phyloP scores from a whole-genome alignment of 2,797 vertebrate species.

The Cygnus olor region DNA sequence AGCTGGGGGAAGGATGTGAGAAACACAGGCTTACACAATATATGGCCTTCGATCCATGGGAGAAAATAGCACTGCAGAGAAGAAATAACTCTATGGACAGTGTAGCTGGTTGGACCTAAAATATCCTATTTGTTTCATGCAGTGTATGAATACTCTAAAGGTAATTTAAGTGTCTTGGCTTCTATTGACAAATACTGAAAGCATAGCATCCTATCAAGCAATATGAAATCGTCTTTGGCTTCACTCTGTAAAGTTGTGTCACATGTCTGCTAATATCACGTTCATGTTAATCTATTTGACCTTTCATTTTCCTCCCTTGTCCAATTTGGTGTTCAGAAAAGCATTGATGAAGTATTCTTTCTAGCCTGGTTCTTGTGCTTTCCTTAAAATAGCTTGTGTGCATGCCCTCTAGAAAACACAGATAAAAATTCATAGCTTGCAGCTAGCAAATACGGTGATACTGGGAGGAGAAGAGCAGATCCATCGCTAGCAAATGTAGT shows the following conservation, averaged over 20 bases:
- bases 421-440: background rate
- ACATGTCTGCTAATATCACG: background rate
- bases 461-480: background rate
- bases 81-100: background rate
- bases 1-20: background rate
- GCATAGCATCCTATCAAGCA: background rate
- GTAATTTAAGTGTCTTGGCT: background rate
- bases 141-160: background rate
- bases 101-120: background rate
- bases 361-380: accelerated
- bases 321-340: background rate
- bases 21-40: background rate
- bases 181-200: background rate
- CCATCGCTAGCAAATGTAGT: background rate
- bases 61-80: background rate
- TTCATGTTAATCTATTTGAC: background rate
- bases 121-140: background rate
- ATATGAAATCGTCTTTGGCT: background rate
- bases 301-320: background rate
- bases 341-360: background rate
- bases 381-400: background rate
- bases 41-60: background rate
- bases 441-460: background rate
- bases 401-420: background rate
- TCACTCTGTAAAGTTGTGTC: background rate